These are phyloP conservation scores for Oncopodura yosiiana DNA, from an alignment of 1,140 invertebrate genomes.

Conservation along the genomic window DNA sequence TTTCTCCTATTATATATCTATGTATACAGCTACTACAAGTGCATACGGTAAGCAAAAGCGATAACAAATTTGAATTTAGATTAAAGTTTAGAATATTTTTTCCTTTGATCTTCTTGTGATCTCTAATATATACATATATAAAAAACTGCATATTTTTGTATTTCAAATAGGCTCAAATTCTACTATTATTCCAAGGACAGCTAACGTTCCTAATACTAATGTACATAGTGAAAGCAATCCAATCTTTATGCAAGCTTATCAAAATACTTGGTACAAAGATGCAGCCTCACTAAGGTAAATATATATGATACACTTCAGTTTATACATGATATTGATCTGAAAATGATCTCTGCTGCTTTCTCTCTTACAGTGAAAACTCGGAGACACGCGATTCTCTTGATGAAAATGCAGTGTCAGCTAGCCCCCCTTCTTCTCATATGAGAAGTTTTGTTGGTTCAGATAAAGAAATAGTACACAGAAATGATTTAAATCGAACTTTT, in stretches of 20 bases:
- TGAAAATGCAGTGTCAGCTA: conserved; percentile 62
- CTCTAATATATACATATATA: not conserved
- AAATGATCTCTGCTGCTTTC: conserved; percentile 9
- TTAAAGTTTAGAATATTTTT: no score
- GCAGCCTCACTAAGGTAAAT: conserved; percentile 58
- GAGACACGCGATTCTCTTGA: conserved; percentile 71
- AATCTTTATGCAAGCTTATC: conserved; percentile 87
- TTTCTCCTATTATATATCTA: no score
- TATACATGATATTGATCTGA: not conserved
- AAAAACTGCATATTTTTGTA: not conserved
- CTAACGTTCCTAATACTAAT: conserved; percentile 80
- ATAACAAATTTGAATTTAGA: no score
- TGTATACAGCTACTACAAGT: conserved; percentile 79
- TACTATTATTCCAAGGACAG: conserved; percentile 47
- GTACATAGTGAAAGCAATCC: conserved; percentile 90
- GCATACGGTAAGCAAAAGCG: conserved; percentile 64
- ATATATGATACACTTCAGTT: conserved; percentile 19
- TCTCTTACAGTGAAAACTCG: conserved; percentile 53
- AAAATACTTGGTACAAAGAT: conserved; percentile 88
- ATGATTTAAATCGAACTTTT: conserved; percentile 32
- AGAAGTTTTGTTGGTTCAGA: conserved; percentile 33
- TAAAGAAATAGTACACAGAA: conserved; percentile 21
- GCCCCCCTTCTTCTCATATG: conserved; percentile 33
- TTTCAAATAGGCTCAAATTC: conserved; percentile 48
- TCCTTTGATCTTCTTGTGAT: not conserved